Conservation (phyloP, 64 coral and sea anemone species). For the Pachyseris speciosa region DNA sequence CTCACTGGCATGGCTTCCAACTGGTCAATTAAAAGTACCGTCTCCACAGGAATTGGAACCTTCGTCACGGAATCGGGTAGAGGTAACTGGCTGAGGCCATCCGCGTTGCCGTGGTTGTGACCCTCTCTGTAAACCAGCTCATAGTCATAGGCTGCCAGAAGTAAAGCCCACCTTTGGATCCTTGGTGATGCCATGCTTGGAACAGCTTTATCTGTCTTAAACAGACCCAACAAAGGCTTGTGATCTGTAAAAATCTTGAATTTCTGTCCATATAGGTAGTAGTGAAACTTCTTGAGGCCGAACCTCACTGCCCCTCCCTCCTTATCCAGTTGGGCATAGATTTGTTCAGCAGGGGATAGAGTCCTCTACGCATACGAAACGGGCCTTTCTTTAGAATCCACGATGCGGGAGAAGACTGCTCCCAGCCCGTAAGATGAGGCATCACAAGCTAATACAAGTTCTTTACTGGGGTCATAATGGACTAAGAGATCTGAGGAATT, state of each 20-base stretch:
- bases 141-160: slow-evolving; percentile 4
- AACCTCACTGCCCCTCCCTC: slow-evolving; percentile 7
- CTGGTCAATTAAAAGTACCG: background rate
- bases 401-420: background rate
- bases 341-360: background rate
- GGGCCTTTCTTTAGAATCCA: background rate
- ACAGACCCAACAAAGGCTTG: background rate
- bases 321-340: slow-evolving; percentile 23
- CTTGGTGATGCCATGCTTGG: background rate
- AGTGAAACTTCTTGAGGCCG: slow-evolving; percentile 27
- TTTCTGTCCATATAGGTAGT: background rate
- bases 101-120: slow-evolving; percentile 5
- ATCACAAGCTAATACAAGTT: background rate
- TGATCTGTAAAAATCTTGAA: slow-evolving; percentile 36
- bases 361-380: slow-evolving; percentile 20
- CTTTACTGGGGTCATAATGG: background rate
- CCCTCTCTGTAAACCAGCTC: background rate
- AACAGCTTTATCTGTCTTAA: background rate
- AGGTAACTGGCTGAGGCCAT: slow-evolving; percentile 16
- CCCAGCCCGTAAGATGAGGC: slow-evolving; percentile 1
- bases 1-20: background rate
- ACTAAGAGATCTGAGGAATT: background rate
- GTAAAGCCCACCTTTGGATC: slow-evolving; percentile 17
- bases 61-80: background rate
- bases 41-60: background rate